Conservation (phyloP, 2,888 invertebrate genomes). For the Andricus quercusramuli region DNA sequence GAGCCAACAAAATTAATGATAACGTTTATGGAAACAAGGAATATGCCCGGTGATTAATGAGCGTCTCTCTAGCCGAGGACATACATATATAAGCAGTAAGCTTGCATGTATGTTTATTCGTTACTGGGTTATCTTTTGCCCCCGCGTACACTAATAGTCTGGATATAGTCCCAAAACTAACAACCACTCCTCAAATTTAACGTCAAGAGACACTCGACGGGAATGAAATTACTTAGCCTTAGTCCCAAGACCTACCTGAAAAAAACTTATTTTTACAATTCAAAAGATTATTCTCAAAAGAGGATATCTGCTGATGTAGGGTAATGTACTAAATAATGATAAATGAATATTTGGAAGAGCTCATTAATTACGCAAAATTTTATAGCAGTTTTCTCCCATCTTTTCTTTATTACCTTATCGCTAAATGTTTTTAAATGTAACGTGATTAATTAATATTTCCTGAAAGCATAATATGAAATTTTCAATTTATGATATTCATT, state of each 20-base stretch:
- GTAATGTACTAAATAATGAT: neutral
- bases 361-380: neutral
- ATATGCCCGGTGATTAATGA: slow-evolving; percentile 18
- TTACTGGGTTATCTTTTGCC: slow-evolving; percentile 15
- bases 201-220: neutral
- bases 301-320: neutral
- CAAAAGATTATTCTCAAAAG: neutral
- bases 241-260: neutral
- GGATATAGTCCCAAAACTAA: slow-evolving; percentile 12
- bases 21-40: slow-evolving; percentile 21
- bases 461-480: neutral
- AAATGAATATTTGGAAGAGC: neutral
- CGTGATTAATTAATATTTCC: neutral
- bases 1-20: slow-evolving; percentile 29
- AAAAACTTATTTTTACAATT: neutral
- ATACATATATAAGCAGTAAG: neutral
- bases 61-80: slow-evolving; percentile 1
- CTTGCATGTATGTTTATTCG: slow-evolving; percentile 24
- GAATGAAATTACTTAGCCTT: neutral
- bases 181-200: slow-evolving; percentile 5
- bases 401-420: neutral
- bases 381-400: neutral
- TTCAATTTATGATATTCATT: too few species aligned
- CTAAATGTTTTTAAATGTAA: neutral
- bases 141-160: neutral